A percentile compares a stretch with the other conserved stretches of the same genome.
phyloP scores from a whole-genome alignment of 2,113 vertebrate species.

The Mesoclemmys tuberculata region DNA sequence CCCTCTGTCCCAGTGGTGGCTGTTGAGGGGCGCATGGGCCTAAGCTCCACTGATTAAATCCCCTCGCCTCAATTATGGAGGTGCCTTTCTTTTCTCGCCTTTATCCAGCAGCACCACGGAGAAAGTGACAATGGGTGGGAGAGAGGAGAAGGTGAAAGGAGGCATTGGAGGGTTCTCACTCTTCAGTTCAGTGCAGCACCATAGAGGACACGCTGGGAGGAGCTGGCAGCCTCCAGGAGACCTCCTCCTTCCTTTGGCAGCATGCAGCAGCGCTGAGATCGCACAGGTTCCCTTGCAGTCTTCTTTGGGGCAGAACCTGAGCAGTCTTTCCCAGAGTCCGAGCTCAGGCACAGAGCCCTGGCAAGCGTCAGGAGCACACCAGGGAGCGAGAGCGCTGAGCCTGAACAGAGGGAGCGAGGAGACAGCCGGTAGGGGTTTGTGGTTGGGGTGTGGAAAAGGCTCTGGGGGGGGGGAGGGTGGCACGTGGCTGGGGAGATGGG shows the following conservation, averaged over 20 bases:
- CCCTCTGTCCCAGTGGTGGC: not conserved
- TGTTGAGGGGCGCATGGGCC: conserved; percentile 29
- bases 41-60: not conserved
- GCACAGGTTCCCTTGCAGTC: not conserved
- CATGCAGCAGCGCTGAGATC: conserved; percentile 21
- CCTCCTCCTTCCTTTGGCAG: not conserved
- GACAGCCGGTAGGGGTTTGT: not conserved
- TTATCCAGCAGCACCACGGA: not conserved
- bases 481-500: not conserved
- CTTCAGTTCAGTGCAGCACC: not conserved
- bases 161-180: conserved; percentile 15
- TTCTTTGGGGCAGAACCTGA: rapidly evolving
- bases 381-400: not conserved
- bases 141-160: not conserved
- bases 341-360: not conserved
- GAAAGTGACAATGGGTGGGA: not conserved
- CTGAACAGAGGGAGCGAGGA: not conserved
- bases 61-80: not conserved
- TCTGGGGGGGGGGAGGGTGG: rapidly evolving
- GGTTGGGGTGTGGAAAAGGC: not conserved
- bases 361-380: not conserved
- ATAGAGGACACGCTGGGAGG: not conserved
- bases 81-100: not conserved
- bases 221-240: not conserved
- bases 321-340: not conserved